Conservation (phyloP, 2,797 vertebrate genomes). For the Oryzias dopingdopingensis region DNA sequence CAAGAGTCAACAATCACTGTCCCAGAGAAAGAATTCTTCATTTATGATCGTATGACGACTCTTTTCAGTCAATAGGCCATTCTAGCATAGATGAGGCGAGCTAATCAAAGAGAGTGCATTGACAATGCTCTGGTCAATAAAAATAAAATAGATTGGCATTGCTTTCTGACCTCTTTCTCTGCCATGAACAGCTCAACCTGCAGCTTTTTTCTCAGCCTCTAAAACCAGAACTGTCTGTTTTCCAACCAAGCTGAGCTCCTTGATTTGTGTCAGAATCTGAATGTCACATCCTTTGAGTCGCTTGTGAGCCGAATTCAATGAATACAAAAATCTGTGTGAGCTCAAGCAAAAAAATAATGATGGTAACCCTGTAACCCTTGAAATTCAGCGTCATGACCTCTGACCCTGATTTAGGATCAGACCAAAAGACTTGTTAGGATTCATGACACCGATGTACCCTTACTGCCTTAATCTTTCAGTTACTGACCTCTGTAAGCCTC, state of each 20-base stretch:
- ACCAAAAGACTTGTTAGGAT: conserved; percentile 35
- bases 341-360: conserved; percentile 55
- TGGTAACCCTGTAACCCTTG: conserved; percentile 54
- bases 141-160: conserved; percentile 59
- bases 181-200: conserved; percentile 14
- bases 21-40: conserved; percentile 37
- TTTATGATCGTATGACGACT: conserved; percentile 49
- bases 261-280: conserved; percentile 17
- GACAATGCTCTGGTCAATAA: conserved; percentile 59
- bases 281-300: background rate
- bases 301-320: conserved; percentile 15
- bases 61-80: conserved; percentile 58
- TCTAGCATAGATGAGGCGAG: conserved; percentile 55
- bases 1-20: conserved; percentile 46
- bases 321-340: conserved; percentile 40
- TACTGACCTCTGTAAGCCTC: conserved; percentile 18
- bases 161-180: conserved; percentile 29
- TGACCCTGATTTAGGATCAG: conserved; percentile 40
- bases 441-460: conserved; percentile 34
- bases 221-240: conserved; percentile 1
- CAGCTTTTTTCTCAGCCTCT: conserved; percentile 1
- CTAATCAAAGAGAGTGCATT: conserved; percentile 74
- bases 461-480: conserved; percentile 26
- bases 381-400: conserved; percentile 39
- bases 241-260: background rate